phyloP scores from a whole-genome alignment of 64 coral and sea anemone genomes.

The Pachyseris speciosa region DNA sequence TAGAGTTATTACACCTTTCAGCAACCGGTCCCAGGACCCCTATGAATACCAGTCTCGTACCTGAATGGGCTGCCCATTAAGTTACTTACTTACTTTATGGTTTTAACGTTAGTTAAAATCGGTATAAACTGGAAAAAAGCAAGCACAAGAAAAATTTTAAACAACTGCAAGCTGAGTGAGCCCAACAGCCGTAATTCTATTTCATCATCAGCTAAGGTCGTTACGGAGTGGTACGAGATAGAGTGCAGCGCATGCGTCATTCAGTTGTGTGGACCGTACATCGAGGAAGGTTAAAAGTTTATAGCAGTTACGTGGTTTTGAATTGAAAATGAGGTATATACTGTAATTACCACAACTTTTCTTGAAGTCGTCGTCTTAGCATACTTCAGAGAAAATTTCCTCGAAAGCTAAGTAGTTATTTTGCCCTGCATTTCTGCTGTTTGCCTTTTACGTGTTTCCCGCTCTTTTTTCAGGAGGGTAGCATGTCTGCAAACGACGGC shows the following conservation, averaged over 20 bases:
- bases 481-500: not conserved
- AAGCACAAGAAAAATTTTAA: not conserved
- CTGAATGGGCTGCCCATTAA: too few relatives aligned
- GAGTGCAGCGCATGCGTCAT: constrained; percentile 23
- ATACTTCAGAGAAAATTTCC: not conserved
- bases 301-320: too few relatives aligned
- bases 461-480: not conserved
- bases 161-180: too few relatives aligned
- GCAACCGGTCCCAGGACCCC: too few relatives aligned
- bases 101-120: too few relatives aligned
- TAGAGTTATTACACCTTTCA: too few relatives aligned
- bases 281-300: not conserved
- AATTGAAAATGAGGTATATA: not conserved
- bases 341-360: too few relatives aligned
- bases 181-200: too few relatives aligned
- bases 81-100: too few relatives aligned
- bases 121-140: too few relatives aligned
- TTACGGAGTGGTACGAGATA: constrained; percentile 22
- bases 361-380: too few relatives aligned
- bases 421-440: not conserved
- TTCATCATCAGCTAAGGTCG: not conserved
- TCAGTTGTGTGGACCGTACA: constrained; percentile 13
- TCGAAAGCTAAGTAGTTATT: not conserved
- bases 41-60: too few relatives aligned
- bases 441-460: not conserved